Evolutionary conservation across 1,140 invertebrate genomes (phyloP), one percentile per base, ranked within the genome.

Genomic region (Papilio aristodemus): DNA sequence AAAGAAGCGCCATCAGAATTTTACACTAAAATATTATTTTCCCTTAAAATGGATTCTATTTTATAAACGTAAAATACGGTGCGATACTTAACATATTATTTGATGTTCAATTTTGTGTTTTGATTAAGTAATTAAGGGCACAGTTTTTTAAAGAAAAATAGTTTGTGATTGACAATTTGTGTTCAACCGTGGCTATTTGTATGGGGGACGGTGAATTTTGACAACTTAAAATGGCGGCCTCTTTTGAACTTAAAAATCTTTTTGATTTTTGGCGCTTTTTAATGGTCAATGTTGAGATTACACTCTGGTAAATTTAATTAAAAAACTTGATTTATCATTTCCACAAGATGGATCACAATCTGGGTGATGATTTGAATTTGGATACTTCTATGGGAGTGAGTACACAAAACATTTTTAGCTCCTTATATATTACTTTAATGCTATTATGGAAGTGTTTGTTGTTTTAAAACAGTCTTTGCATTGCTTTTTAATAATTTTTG

Each of bases 161-260:
- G 62, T 76, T 78, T 75, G 50, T 69, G 67, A 71, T 76, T 75
- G 75, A 80, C 72, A 79, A 85, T 89, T 91, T 91, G 89, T 89
- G 89, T 89, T 89, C 74, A 91, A 91, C 89, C 82, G 89, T 91
- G 89, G 85, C 83, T 80, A 82, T 77, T 79, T 79, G 76, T 71
- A 80, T 75, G 75, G 81, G 71, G 77, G 71, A 77, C 74, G 73
- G 73, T 70, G 62, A 71, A 70, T 72, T 86, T 87, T 91, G 85
- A 91, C 85, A 90, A 79, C 69, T 72, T 87, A 91, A 88, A 89
- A 91, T 91, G 87, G 89, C 89, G 89, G 89, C 87, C 80, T 83
- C 84, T 81, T 91, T 91, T 87, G 71, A 91, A 89, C 85, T 87
- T 71, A 71, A 78, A 75, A 73, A 76, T 87, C 60, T 79, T 75